Evolutionary conservation across 2,113 vertebrate species (phyloP).

Genomic region (Tenebrosternarchus preto): DNA sequence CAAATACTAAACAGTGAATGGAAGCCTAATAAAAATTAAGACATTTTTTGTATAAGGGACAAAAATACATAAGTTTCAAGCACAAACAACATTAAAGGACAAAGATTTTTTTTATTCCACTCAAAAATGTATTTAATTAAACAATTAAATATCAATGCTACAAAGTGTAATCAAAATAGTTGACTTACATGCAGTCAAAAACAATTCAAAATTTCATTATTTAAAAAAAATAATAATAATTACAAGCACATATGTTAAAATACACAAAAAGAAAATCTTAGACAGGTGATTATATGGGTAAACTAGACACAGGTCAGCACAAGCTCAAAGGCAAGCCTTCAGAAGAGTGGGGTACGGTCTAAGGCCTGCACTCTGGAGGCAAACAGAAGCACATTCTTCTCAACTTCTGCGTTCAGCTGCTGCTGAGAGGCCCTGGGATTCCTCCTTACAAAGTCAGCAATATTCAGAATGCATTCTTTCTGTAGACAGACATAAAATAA

Average conservation of each 20-base stretch:
- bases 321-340: conserved; percentile 49
- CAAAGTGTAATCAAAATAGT: neutral
- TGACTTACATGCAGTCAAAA: neutral
- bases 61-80: neutral
- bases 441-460: conserved; percentile 65
- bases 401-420: conserved; percentile 65
- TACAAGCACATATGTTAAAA: neutral
- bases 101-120: neutral
- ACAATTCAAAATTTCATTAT: neutral
- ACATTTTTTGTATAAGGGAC: neutral
- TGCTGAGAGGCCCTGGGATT: conserved; percentile 67
- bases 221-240: neutral
- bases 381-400: conserved; percentile 74
- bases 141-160: conserved; percentile 8
- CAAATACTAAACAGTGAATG: neutral
- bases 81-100: neutral
- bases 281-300: neutral
- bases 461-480: conserved; percentile 70
- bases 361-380: conserved; percentile 67
- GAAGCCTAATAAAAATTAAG: neutral
- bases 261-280: neutral
- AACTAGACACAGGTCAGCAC: neutral
- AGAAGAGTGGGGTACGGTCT: conserved; percentile 60
- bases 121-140: neutral
- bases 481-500: conserved; percentile 56